Conservation (phyloP, 2,888 invertebrate species). For the Tineola bisselliella region DNA sequence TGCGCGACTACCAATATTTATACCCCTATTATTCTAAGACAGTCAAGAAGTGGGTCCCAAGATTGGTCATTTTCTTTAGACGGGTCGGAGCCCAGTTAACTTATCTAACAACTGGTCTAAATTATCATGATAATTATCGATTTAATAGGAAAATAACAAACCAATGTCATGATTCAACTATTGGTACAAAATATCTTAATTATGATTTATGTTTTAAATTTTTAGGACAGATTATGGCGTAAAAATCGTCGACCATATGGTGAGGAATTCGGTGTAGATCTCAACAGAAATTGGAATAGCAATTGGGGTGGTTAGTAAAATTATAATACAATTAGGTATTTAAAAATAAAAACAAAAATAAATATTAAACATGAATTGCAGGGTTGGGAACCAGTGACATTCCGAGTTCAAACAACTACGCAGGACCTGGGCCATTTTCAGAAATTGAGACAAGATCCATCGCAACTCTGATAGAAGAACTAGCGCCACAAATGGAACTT, state of each 20-base stretch:
- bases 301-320: slow-evolving; percentile 68
- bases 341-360: neutral
- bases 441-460: slow-evolving; percentile 71
- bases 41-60: too few relatives aligned
- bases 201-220: slow-evolving; percentile 14
- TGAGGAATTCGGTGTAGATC: slow-evolving; percentile 71
- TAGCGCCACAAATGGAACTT: slow-evolving; percentile 60
- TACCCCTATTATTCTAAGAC: too few relatives aligned
- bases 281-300: slow-evolving; percentile 81
- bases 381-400: slow-evolving; percentile 60
- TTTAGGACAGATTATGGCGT: slow-evolving; percentile 74
- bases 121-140: too few relatives aligned
- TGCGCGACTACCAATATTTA: too few relatives aligned
- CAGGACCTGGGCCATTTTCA: slow-evolving; percentile 75
- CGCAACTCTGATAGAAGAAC: slow-evolving; percentile 58
- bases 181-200: neutral
- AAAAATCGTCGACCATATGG: slow-evolving; percentile 67
- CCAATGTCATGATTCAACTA: neutral
- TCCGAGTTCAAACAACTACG: slow-evolving; percentile 71
- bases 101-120: too few relatives aligned
- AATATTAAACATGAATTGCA: neutral
- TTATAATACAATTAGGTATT: neutral
- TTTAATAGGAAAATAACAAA: too few relatives aligned
- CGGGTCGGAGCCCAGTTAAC: too few relatives aligned
- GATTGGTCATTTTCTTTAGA: too few relatives aligned